Percentiles rank a stretch among this genome's conserved stretches.
Conservation (phyloP, 2,888 invertebrate genomes). For the Amiota mariae region DNA sequence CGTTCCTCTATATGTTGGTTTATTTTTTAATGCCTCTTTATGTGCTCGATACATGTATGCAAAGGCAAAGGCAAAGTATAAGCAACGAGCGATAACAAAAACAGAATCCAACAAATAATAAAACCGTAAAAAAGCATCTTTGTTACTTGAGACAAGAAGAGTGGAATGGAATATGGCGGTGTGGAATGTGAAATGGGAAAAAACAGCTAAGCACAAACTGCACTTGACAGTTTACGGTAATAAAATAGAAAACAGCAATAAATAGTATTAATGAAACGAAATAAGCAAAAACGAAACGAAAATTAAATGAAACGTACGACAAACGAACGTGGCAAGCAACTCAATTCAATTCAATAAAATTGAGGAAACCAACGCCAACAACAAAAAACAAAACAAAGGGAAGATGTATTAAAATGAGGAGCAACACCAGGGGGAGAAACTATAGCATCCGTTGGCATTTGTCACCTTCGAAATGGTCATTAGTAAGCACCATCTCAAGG, state of each 20-base stretch:
- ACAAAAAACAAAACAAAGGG: slow-evolving; percentile 31
- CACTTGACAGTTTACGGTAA: slow-evolving; percentile 46
- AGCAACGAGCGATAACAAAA: background rate
- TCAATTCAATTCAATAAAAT: slow-evolving; percentile 35
- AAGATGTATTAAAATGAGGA: background rate
- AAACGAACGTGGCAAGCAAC: slow-evolving; percentile 22
- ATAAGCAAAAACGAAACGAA: slow-evolving; percentile 39
- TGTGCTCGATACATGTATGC: too few species aligned
- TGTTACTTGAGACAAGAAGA: background rate
- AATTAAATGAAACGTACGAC: slow-evolving; percentile 34
- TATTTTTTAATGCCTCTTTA: background rate
- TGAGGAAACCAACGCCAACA: slow-evolving; percentile 3
- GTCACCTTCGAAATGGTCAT: slow-evolving; percentile 37
- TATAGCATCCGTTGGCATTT: slow-evolving; percentile 38
- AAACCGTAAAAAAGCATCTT: slow-evolving; percentile 24
- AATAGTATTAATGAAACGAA: slow-evolving; percentile 32
- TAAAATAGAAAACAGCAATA: slow-evolving; percentile 43
- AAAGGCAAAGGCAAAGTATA: slow-evolving; percentile 15
- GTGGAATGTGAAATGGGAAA: background rate
- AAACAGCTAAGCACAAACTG: slow-evolving; percentile 28
- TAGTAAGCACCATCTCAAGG: slow-evolving; percentile 22
- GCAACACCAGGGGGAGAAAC: background rate
- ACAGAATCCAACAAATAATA: slow-evolving; percentile 16
- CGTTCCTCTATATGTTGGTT: slow-evolving; percentile 35
- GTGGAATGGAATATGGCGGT: background rate